Conservation (phyloP, 1,140 invertebrate genomes). For the Leptopilina clavipes region DNA sequence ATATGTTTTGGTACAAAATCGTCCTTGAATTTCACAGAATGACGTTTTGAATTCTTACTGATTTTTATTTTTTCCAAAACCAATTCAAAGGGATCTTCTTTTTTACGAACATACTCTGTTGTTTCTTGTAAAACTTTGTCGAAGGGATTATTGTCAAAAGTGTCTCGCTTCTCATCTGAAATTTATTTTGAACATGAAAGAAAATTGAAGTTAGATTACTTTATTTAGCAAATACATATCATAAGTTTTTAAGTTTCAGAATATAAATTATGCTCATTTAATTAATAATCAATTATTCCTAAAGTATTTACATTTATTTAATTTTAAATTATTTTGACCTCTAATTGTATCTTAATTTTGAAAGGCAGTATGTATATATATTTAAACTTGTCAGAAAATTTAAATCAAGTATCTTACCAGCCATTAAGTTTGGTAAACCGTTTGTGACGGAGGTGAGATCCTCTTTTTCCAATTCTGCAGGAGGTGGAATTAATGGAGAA, state of each 20-base stretch:
- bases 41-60: slow-evolving; percentile 27
- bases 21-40: slow-evolving; percentile 45
- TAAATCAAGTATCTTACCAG: not conserved
- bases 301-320: too few relatives aligned
- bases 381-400: too few relatives aligned
- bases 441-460: slow-evolving; percentile 22
- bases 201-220: not conserved
- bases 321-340: too few relatives aligned
- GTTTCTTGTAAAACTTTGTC: slow-evolving; percentile 61
- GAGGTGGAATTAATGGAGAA: slow-evolving; percentile 62
- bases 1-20: slow-evolving; percentile 43
- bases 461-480: slow-evolving; percentile 33
- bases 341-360: too few relatives aligned
- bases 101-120: slow-evolving; percentile 60
- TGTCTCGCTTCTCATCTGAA: slow-evolving; percentile 42
- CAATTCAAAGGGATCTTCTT: slow-evolving; percentile 66
- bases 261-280: not conserved
- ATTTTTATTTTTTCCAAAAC: slow-evolving; percentile 58
- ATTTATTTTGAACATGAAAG: not conserved
- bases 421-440: slow-evolving; percentile 18
- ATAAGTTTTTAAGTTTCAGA: not conserved
- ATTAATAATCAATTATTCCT: too few relatives aligned
- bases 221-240: too few relatives aligned
- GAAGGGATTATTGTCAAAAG: slow-evolving; percentile 66
- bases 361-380: too few relatives aligned